Conservation (phyloP, 2,797 vertebrate genomes). For the Todus mexicanus region DNA sequence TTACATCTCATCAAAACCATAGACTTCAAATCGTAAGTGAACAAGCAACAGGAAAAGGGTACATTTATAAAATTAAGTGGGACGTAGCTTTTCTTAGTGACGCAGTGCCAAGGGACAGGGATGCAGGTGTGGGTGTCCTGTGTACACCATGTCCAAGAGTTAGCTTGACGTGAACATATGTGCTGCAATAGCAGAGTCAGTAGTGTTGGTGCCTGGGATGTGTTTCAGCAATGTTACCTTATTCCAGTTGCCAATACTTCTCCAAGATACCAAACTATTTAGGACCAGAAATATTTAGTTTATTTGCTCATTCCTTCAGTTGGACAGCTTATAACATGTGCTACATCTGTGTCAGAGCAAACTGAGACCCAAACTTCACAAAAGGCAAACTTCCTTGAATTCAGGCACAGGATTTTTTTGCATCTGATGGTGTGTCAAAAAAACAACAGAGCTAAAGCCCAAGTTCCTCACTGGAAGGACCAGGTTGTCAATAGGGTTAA, state of each 20-base stretch:
- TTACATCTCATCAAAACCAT: not conserved
- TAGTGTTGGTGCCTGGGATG: not conserved
- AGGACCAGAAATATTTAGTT: not conserved
- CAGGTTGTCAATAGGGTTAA: not conserved
- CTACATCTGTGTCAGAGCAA: not conserved
- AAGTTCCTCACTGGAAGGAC: not conserved
- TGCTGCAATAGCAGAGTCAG: not conserved
- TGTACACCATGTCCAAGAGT: accelerated
- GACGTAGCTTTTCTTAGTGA: not conserved
- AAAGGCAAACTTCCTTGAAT: not conserved
- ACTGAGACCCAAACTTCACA: not conserved
- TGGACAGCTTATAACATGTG: accelerated
- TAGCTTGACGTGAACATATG: not conserved
- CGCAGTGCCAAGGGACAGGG: not conserved
- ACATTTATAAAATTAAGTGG: not conserved
- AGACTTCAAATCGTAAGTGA: not conserved
- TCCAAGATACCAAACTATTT: not conserved
- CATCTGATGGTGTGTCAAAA: not conserved
- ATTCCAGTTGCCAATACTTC: not conserved
- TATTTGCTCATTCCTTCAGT: not conserved
- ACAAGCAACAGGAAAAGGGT: not conserved
- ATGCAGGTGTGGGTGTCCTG: not conserved
- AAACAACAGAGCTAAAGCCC: not conserved
- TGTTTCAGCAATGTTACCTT: not conserved
- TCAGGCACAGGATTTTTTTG: not conserved